Base-by-base conservation (phyloP, 2,797 vertebrate species). In the Paratrypauchen microcephalus region DNA sequence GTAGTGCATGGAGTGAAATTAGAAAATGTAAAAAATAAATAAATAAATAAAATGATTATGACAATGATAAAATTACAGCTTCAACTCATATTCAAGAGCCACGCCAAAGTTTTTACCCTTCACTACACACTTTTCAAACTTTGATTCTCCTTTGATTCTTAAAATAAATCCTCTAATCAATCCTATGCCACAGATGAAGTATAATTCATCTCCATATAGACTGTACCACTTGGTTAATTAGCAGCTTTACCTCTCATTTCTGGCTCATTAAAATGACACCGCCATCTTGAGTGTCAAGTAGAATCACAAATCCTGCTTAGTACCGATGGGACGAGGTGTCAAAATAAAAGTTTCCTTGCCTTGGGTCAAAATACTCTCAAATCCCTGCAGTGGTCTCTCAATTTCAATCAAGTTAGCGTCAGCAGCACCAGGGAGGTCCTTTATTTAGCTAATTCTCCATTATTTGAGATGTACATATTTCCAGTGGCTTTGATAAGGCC, bases 381-480 rank as follows among this genome's bases (percentile, higher is more conserved):
- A 89, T 88, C 88, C 88, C 88, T 24, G 79, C 13, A 68, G 86
- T 82, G 78, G 77, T 74, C 76, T 69, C 86, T 90, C 80, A 80
- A 69, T 78, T 86, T 86, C 86, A 89, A 86, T 89, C 89, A 81
- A 91, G 87, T 89, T 79, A 79, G 80, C 41, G 41, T 13, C 50
- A 82, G 86, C 89, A 89, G 86, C 90, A 89, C 85, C 77, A 79
- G 83, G 86, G 85, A 88, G 87, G 83, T 85, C 78, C 83, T 82
- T 90, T 88, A 89, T 88, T 90, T 89, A 88, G 86, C 86, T 90
- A 92, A 91, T 89, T 89, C 77, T 80, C 74, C 73, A 85, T 84
- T 83, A 84, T 90, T 89, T 90, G 87, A 81, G 86, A 91, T 88
- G 87, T 91, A 90, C 85, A 88, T 89, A 90, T 92, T 91, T 91